These are phyloP conservation scores for Diacarnus erythraeanus DNA, from an alignment of 37 sponge, comb jelly and placozoan genomes.

Conservation along the genomic window DNA sequence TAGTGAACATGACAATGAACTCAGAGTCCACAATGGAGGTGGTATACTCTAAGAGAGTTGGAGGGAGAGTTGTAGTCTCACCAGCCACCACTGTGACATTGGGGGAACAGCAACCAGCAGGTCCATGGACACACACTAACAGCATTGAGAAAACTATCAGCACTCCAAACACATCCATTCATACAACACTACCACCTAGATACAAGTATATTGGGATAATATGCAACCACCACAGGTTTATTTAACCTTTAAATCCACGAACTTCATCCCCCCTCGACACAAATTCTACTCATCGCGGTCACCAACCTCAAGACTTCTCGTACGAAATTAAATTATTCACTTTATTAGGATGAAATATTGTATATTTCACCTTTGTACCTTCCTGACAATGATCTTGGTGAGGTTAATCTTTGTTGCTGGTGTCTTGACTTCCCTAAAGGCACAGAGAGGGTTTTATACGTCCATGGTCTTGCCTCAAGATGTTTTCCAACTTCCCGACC, in stretches of 20 bases:
- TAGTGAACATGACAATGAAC: constrained; percentile 83
- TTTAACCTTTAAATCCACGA: no score
- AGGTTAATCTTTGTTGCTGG: neutral
- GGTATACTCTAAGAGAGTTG: neutral
- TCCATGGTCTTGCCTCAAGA: neutral
- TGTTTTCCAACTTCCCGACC: constrained; percentile 51
- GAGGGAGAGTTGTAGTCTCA: neutral
- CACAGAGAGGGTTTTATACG: constrained; percentile 28
- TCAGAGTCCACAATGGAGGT: constrained; percentile 70
- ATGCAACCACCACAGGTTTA: no score
- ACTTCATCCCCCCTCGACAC: no score
- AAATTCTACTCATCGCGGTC: no score
- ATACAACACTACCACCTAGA: neutral
- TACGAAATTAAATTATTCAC: no score
- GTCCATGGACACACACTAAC: constrained; percentile 13
- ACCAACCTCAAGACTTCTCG: no score
- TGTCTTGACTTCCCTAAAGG: neutral
- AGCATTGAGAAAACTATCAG: constrained; percentile 27
- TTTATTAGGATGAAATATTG: neutral
- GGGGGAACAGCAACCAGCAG: constrained; percentile 32
- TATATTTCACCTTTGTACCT: no score
- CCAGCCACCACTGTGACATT: constrained; percentile 44
- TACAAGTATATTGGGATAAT: no score
- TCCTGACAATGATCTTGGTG: neutral
- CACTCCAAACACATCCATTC: constrained; percentile 3